phyloP scores from a whole-genome alignment of 2,113 vertebrate species.

The Gambusia holbrooki region DNA sequence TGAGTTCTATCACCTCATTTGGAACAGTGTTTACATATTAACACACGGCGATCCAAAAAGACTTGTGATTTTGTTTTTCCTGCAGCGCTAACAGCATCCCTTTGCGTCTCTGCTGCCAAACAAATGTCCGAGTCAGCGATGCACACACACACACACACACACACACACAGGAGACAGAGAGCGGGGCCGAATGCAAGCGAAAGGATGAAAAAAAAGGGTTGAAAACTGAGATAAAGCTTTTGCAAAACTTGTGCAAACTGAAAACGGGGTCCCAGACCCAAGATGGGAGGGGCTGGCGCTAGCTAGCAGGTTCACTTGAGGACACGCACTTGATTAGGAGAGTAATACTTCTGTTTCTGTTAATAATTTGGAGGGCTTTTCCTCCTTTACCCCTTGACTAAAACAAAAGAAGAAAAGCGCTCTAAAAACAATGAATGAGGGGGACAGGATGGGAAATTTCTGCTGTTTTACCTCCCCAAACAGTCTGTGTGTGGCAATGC shows the following conservation, averaged over 20 bases:
- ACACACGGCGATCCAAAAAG: constrained; percentile 9
- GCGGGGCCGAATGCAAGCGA: constrained; percentile 62
- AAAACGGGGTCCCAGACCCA: constrained; percentile 42
- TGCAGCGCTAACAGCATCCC: constrained; percentile 65
- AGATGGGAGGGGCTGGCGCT: constrained; percentile 50
- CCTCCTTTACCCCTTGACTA: constrained; percentile 39
- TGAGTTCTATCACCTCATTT: constrained; percentile 30
- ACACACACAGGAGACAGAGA: constrained; percentile 35
- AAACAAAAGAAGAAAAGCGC: constrained; percentile 31
- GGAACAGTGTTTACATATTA: constrained; percentile 22
- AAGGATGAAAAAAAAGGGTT: constrained; percentile 30
- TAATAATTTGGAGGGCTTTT: constrained; percentile 55
- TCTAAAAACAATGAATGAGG: constrained; percentile 42
- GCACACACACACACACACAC: background rate
- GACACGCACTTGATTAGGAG: constrained; percentile 55
- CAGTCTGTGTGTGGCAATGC: constrained; percentile 29
- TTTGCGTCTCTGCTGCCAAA: constrained; percentile 55
- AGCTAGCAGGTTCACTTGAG: constrained; percentile 61
- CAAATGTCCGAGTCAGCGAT: constrained; percentile 51
- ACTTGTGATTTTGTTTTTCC: constrained; percentile 42
- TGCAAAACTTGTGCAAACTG: constrained; percentile 20
- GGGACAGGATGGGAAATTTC: constrained; percentile 41
- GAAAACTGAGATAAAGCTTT: constrained; percentile 38
- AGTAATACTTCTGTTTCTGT: constrained; percentile 43
- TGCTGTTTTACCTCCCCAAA: constrained; percentile 15